Evolutionary conservation across 2,797 vertebrate species (phyloP).

Genomic region (Chaenodraco wilsoni): DNA sequence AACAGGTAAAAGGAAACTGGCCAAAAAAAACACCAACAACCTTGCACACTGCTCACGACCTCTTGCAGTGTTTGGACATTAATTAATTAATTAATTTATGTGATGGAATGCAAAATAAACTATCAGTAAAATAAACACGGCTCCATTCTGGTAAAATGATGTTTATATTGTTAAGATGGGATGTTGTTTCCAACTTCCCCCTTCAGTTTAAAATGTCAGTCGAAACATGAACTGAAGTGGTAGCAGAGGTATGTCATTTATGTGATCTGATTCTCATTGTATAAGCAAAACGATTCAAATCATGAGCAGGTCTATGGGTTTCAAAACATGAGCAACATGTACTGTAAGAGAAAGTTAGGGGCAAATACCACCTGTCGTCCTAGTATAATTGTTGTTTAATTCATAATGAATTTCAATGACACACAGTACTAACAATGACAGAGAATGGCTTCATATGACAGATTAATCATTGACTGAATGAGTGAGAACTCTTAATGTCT

Average conservation of each 20-base stretch:
- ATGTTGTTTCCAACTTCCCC: slow-evolving; percentile 40
- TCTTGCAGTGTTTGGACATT: slow-evolving; percentile 60
- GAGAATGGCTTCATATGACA: slow-evolving; percentile 33
- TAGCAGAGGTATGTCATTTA: background rate
- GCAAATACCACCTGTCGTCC: no score
- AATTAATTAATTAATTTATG: slow-evolving; percentile 57
- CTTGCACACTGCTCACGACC: slow-evolving; percentile 14
- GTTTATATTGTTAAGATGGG: slow-evolving; percentile 40
- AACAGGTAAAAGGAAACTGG: slow-evolving; percentile 25
- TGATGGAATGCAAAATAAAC: slow-evolving; percentile 63
- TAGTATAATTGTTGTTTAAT: slow-evolving; percentile 67
- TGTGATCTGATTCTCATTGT: background rate
- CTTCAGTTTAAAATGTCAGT: slow-evolving; percentile 28
- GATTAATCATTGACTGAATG: slow-evolving; percentile 28
- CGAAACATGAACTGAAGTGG: background rate
- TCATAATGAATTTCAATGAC: slow-evolving; percentile 63
- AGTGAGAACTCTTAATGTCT: slow-evolving; percentile 13
- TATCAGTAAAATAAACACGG: slow-evolving; percentile 66
- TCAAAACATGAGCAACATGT: background rate
- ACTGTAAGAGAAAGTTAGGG: background rate
- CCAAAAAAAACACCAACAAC: slow-evolving; percentile 36
- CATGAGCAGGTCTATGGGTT: background rate
- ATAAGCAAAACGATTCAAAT: background rate
- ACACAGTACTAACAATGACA: slow-evolving; percentile 12
- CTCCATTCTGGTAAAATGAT: slow-evolving; percentile 40